phyloP scores from a whole-genome alignment of 1,140 invertebrate species.

The Planococcus citri region DNA sequence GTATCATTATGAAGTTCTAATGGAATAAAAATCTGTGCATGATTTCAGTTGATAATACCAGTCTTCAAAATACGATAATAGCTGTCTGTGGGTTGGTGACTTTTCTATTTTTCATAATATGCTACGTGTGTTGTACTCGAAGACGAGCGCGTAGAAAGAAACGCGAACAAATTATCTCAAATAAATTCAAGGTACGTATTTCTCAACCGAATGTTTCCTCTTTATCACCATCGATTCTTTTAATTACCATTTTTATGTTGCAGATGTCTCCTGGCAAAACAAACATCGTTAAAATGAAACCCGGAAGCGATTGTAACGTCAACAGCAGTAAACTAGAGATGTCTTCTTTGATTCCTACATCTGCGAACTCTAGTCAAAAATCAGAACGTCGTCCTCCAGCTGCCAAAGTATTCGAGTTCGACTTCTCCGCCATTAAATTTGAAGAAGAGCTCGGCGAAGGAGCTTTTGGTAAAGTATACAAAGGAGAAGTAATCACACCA shows the following conservation, averaged over 20 bases:
- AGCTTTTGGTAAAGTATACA: constrained; percentile 90
- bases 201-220: neutral
- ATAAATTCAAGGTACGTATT: constrained; percentile 1
- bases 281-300: constrained; percentile 34
- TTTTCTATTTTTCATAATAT: neutral
- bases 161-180: neutral
- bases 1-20: too few relatives aligned
- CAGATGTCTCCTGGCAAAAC: constrained; percentile 27
- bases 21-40: too few relatives aligned
- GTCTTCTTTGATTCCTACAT: constrained; percentile 31
- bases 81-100: neutral
- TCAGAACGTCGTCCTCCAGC: constrained; percentile 27
- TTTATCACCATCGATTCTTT: neutral
- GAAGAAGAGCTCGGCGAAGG: constrained; percentile 91
- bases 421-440: constrained; percentile 59
- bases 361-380: constrained; percentile 30
- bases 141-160: neutral
- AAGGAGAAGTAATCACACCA: constrained; percentile 68
- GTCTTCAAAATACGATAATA: neutral
- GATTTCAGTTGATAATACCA: neutral
- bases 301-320: neutral
- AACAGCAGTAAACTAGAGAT: constrained; percentile 39
- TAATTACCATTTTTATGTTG: neutral
- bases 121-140: neutral
- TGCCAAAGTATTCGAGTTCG: constrained; percentile 43